Percentiles rank a stretch among this genome's conserved stretches.
phyloP scores from a whole-genome alignment of 2,797 vertebrate species.

The Apogon hyalosoma region DNA sequence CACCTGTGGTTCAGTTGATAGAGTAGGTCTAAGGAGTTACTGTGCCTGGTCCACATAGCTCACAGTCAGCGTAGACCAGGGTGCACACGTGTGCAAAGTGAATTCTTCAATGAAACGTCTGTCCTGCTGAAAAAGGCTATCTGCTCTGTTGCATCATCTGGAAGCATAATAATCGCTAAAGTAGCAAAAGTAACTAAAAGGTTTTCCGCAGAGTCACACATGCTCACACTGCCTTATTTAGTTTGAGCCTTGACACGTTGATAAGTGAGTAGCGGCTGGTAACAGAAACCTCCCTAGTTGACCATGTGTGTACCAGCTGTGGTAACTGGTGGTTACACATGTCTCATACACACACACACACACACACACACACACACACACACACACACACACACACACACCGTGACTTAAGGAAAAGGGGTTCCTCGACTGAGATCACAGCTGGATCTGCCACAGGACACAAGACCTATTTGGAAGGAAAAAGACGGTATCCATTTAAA shows the following conservation, averaged over 20 bases:
- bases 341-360: conserved; percentile 15
- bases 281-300: conserved; percentile 64
- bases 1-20: conserved; percentile 4
- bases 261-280: conserved; percentile 53
- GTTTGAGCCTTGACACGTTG: conserved; percentile 56
- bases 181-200: conserved; percentile 6
- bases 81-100: neutral
- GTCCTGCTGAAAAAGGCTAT: neutral
- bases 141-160: conserved; percentile 21
- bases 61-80: neutral
- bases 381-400: conserved; percentile 3
- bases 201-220: conserved; percentile 17
- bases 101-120: conserved; percentile 8
- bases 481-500: conserved; percentile 24
- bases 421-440: conserved; percentile 60
- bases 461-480: conserved; percentile 25
- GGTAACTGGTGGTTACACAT: conserved; percentile 57
- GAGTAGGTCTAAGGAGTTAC: conserved; percentile 1
- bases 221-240: conserved; percentile 30
- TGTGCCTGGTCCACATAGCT: neutral
- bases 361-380: conserved; percentile 18
- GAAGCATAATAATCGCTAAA: conserved; percentile 22
- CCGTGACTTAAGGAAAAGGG: conserved; percentile 41
- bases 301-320: conserved; percentile 80
- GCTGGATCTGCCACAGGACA: conserved; percentile 55